Conservation (phyloP, 1,140 invertebrate species). For the Cydia splendana region DNA sequence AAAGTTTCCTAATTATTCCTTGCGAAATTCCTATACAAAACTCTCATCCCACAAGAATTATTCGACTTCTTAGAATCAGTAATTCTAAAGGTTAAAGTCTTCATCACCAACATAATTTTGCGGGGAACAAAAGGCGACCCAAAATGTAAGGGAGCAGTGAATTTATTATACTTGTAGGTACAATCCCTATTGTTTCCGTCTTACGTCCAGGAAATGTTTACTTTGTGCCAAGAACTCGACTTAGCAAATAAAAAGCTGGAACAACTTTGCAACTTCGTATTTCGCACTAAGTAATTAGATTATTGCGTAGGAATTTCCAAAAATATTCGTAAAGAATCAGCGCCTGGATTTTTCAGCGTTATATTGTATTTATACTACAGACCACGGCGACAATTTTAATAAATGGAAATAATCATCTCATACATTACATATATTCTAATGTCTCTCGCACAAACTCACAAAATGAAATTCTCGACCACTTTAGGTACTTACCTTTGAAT, state of each 20-base stretch:
- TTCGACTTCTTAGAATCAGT: slow-evolving; percentile 21
- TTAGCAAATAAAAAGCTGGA: background rate
- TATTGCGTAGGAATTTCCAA: background rate
- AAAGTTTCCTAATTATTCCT: background rate
- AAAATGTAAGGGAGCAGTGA: slow-evolving; percentile 29
- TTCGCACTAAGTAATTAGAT: background rate
- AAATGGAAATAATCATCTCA: no score
- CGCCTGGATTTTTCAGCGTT: no score
- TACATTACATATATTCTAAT: no score
- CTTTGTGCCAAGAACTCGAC: slow-evolving; percentile 14
- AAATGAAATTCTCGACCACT: no score
- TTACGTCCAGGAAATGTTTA: slow-evolving; percentile 21
- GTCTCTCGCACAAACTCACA: no score
- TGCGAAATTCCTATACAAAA: background rate
- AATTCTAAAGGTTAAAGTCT: slow-evolving; percentile 30
- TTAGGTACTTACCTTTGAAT: no score
- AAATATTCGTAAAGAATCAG: no score
- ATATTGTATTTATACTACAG: no score
- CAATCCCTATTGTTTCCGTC: slow-evolving; percentile 26
- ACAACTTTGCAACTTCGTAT: background rate
- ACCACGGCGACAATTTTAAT: no score
- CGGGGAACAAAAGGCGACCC: slow-evolving; percentile 23
- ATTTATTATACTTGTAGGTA: slow-evolving; percentile 31
- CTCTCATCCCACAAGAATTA: background rate
- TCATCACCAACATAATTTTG: slow-evolving; percentile 27